Evolutionary conservation across 1,140 invertebrate species (phyloP).

Genomic region (Drosophila obscura): DNA sequence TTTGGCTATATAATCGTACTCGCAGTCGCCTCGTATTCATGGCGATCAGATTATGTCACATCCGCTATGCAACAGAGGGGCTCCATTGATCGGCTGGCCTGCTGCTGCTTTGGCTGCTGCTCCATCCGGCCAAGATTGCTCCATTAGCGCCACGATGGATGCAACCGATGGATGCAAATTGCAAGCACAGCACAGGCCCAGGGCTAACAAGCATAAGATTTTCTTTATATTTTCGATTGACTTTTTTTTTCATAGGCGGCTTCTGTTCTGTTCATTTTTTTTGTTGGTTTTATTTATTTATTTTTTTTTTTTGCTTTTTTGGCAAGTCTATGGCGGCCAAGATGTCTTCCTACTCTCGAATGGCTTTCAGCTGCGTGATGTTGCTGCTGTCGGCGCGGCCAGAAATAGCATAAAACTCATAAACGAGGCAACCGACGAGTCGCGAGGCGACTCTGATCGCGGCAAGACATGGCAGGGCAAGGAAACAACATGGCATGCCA

Average conservation of each 20-base stretch:
- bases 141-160: slow-evolving; percentile 61
- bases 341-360: slow-evolving; percentile 70
- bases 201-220: slow-evolving; percentile 69
- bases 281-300: neutral
- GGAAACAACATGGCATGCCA: slow-evolving; percentile 74
- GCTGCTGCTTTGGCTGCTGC: slow-evolving; percentile 26
- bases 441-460: slow-evolving; percentile 15
- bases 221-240: slow-evolving; percentile 48
- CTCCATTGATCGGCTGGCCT: slow-evolving; percentile 58
- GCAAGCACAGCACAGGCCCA: slow-evolving; percentile 30
- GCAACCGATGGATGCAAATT: slow-evolving; percentile 69
- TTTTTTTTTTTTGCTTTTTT: slow-evolving; percentile 25
- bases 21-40: slow-evolving; percentile 3
- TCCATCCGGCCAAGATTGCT: slow-evolving; percentile 54
- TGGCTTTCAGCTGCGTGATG: slow-evolving; percentile 68
- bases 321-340: slow-evolving; percentile 56
- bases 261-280: slow-evolving; percentile 1
- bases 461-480: slow-evolving; percentile 36
- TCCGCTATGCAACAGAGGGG: slow-evolving; percentile 66
- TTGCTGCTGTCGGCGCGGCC: slow-evolving; percentile 64
- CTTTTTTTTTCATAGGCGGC: slow-evolving; percentile 18
- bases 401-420: slow-evolving; percentile 82
- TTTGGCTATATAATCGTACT: slow-evolving; percentile 1
- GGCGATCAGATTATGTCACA: slow-evolving; percentile 73
- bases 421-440: slow-evolving; percentile 62